Base-by-base conservation (phyloP, 2,113 vertebrate genomes). In the Aplodontia rufa region DNA sequence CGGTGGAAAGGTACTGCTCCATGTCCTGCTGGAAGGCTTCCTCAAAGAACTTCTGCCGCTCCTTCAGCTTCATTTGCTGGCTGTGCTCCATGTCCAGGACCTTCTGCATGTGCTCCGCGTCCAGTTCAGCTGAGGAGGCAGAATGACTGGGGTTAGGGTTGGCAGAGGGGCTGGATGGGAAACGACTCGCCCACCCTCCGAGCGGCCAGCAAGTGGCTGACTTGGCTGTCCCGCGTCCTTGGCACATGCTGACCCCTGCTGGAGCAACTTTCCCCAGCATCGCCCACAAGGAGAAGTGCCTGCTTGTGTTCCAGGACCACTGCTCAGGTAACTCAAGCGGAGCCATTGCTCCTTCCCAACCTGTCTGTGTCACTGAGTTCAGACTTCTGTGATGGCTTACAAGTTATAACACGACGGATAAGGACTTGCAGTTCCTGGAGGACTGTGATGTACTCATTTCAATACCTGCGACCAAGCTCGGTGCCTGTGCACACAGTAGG, bases 11-110 rank as follows among this genome's bases (percentile, higher is more conserved):
- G 97, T 99, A 99, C 64, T 99, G 99, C 94, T 99, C 99, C 99
- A 99, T 99, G 97, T 99, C 99, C 97, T 99, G 99, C 98, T 99
- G 99, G 97, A 99, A 99, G 66, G 99, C 99, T 96, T 99, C 99
- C 98, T 99, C 99, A 55, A 99, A 99, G 97, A 99, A 99, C 98
- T 99, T 99, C 98, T 99, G 99, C 66, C 99, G 98, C 60, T 99
- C 99, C 97, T 99, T 99, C 87, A 99, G 98, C 98, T 99, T 99
- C 97, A 99, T 97, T 96, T 99, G 99, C 88, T 99, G 99, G 35
- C 98, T 98, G 49, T 99, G 99, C 79, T 99, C 99, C 84, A 99
- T 98, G 24, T 99, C 99, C 9, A 99, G 98, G 40, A 99, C 99
- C 95, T 99, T 99, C 98, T 99, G 99, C 8, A 98, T 95, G n/a